Evolutionary conservation across 1,140 invertebrate genomes (phyloP), one percentile per base, ranked within the genome.

Genomic region (Ptiloglossa arizonensis): DNA sequence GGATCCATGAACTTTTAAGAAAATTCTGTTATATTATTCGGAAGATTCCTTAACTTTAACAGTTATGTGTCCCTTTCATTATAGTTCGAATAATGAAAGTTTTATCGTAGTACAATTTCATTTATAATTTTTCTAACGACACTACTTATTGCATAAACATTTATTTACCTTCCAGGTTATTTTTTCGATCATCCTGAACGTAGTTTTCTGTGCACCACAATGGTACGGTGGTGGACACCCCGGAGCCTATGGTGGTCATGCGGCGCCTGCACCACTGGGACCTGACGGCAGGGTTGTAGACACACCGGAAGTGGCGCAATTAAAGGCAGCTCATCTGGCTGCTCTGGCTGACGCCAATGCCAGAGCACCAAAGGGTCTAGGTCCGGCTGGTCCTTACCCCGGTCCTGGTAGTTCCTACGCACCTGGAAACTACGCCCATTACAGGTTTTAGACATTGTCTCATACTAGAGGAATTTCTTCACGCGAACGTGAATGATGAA

Each of bases 281-380:
- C 94, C 94, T 4, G 94, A 94, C 82, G 95, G 94, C 66, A 93
- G 94, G 69, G 94, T 95, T 57, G 93, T 94, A 0, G 94, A 95
- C 57, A 95, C 94, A 5, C 94, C 94, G 66, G 95, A 95, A 87
- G 95, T 95, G 0, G 93, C 94, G 59, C 94, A 94, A 67, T 92
- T 94, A 11, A 94, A 94, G 82, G 93, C 93, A n/a, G 93, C 93
- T 11, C 94, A 95, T 85, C 89, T 93, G 66, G 93, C 94, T 11
- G 94, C 94, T 22, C 76, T 94, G 85, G 91, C 93, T 48, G 92
- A 94, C 11, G 93, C 93, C 4, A 90, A 93, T 56, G 93, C 94
- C 13, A 91, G 93, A 1, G 91, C 90, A 2, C 92, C 93, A 1
- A 93, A 92, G 73, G 93, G 90, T 19, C 89, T 83, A 0, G 87